Conservation (phyloP, 2,888 invertebrate genomes). For the Leucozona laternaria region DNA sequence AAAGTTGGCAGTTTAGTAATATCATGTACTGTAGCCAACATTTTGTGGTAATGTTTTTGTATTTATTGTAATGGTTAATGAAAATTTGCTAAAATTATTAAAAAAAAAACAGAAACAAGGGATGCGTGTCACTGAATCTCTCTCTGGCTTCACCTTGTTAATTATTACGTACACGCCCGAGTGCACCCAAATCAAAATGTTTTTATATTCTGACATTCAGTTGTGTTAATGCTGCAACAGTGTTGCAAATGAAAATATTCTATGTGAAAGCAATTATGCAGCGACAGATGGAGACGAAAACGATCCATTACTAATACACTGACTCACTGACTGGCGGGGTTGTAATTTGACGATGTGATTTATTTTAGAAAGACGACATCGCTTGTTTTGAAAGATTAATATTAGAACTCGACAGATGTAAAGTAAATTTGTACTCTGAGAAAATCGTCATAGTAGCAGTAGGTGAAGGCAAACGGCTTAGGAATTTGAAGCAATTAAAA, state of each 20-base stretch:
- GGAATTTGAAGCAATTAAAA: conserved; percentile 53
- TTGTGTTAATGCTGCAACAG: conserved; percentile 44
- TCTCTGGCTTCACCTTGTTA: conserved; percentile 48
- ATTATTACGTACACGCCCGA: conserved; percentile 65
- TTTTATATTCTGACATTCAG: conserved; percentile 31
- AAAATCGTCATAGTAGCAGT: conserved; percentile 21
- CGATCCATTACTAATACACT: conserved; percentile 19
- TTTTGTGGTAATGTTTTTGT: conserved; percentile 1
- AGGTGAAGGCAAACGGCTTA: conserved; percentile 41
- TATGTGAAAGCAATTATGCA: conserved; percentile 7
- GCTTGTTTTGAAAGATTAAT: conserved; percentile 21
- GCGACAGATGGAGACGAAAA: conserved; percentile 9
- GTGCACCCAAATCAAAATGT: conserved; percentile 52
- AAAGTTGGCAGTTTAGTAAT: conserved; percentile 64
- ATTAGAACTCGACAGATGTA: not conserved
- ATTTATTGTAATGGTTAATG: not conserved
- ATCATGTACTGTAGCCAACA: conserved; percentile 35
- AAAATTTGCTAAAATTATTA: conserved; percentile 1
- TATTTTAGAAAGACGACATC: conserved; percentile 32
- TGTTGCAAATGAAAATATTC: conserved; percentile 46
- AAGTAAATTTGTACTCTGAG: not conserved
- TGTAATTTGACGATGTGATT: conserved; percentile 42
- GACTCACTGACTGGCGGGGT: not conserved
- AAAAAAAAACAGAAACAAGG: not conserved
- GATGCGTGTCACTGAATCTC: conserved; percentile 34